Evolutionary conservation across 2,113 vertebrate genomes (phyloP).

Genomic region (Struthio camelus): DNA sequence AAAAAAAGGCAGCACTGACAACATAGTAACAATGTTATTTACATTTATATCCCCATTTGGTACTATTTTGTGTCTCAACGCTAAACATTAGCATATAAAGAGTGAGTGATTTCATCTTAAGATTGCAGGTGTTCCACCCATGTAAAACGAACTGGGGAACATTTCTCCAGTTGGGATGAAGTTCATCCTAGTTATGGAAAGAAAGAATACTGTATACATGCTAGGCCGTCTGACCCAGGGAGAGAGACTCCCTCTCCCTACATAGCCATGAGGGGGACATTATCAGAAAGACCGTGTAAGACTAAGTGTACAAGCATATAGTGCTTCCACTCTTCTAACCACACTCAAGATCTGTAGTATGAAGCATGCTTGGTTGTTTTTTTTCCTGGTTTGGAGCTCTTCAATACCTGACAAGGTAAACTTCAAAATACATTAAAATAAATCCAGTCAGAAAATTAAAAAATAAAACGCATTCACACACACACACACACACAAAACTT

Average conservation of each 20-base stretch:
- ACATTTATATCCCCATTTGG: not conserved
- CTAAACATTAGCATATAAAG: not conserved
- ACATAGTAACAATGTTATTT: not conserved
- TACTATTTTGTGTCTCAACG: not conserved
- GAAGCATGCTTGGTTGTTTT: not conserved
- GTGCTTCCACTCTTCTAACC: constrained; percentile 38
- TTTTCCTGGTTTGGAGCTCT: not conserved
- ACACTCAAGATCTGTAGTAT: not conserved
- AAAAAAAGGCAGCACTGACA: not conserved
- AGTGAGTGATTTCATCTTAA: not conserved
- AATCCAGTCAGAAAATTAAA: not conserved
- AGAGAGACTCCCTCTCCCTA: constrained; percentile 76
- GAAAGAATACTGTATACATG: constrained; percentile 54
- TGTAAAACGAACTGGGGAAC: not conserved
- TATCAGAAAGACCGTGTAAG: constrained; percentile 69
- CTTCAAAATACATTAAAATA: not conserved
- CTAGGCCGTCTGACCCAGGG: constrained; percentile 58
- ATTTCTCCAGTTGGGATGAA: not conserved
- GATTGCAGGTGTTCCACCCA: not conserved
- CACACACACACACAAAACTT: not conserved
- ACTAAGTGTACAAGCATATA: constrained; percentile 19
- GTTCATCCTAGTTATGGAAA: not conserved
- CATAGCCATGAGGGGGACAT: constrained; percentile 73
- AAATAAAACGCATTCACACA: no score
- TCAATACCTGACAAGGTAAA: not conserved